Evolutionary conservation across 2,113 vertebrate species (phyloP).

Genomic region (Sinocyclocheilus grahami): DNA sequence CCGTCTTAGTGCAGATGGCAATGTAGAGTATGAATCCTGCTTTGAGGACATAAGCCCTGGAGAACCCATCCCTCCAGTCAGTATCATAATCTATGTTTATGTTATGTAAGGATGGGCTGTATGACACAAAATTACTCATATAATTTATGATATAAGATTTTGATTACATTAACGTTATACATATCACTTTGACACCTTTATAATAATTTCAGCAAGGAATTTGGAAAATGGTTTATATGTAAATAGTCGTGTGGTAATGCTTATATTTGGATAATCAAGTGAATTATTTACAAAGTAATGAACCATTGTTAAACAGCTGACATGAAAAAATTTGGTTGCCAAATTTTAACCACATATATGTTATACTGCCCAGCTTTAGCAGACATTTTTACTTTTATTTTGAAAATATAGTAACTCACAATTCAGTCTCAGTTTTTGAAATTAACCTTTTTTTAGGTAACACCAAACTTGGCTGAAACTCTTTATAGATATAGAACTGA

Average conservation of each 20-base stretch:
- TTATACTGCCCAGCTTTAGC: not conserved
- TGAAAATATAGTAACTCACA: not conserved
- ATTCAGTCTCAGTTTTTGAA: not conserved
- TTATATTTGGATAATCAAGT: too few relatives aligned
- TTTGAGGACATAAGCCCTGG: conserved; percentile 83
- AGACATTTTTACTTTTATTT: not conserved
- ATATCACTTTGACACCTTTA: not conserved
- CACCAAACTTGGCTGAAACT: conserved; percentile 85
- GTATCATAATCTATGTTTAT: not conserved
- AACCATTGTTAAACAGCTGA: not conserved
- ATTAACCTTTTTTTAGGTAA: conserved; percentile 71
- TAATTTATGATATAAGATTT: too few relatives aligned
- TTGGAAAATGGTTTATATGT: not conserved
- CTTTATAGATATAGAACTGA: conserved; percentile 90
- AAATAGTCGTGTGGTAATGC: not conserved
- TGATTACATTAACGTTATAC: not conserved
- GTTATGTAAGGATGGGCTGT: not conserved
- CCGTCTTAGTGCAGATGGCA: conserved; percentile 72
- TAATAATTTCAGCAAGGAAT: not conserved
- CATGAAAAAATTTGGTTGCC: not conserved
- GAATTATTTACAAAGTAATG: too few relatives aligned
- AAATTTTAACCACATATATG: not conserved
- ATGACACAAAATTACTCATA: not conserved
- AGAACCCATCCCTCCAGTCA: conserved; percentile 81
- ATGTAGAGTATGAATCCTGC: conserved; percentile 84